Percentiles rank a stretch among this genome's conserved stretches.
Conservation (phyloP, 2,888 invertebrate species). For the Platynereis dumerilii region DNA sequence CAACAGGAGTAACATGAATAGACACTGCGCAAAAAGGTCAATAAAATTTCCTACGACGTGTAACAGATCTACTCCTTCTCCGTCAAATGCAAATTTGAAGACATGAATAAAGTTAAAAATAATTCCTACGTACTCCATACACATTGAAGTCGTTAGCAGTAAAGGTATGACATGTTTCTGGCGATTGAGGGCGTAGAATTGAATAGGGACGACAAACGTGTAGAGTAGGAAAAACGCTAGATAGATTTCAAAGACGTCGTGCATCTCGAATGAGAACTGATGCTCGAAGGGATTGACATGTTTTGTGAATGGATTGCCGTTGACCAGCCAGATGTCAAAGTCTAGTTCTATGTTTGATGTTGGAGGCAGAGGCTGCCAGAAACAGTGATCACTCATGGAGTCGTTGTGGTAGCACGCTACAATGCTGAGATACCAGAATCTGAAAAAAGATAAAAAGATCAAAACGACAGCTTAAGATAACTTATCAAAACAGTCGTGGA, state of each 20-base stretch:
- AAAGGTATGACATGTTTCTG: slow-evolving; percentile 90
- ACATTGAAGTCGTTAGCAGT: slow-evolving; percentile 85
- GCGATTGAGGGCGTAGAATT: slow-evolving; percentile 86
- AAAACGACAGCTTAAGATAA: too few relatives aligned
- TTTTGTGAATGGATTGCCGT: slow-evolving; percentile 90
- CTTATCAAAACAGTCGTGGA: too few relatives aligned
- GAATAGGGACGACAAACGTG: slow-evolving; percentile 83
- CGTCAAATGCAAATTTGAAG: slow-evolving; percentile 88
- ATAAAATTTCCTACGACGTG: slow-evolving; percentile 89
- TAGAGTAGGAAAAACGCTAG: slow-evolving; percentile 86
- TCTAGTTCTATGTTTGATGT: slow-evolving; percentile 65
- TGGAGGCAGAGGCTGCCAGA: slow-evolving; percentile 43
- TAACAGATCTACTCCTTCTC: slow-evolving; percentile 82
- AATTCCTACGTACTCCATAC: slow-evolving; percentile 84
- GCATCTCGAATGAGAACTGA: slow-evolving; percentile 90
- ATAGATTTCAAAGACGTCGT: slow-evolving; percentile 90
- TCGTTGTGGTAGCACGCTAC: slow-evolving; percentile 82
- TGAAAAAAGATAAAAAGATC: too few relatives aligned
- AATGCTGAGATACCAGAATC: slow-evolving; percentile 95
- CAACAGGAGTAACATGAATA: slow-evolving; percentile 90
- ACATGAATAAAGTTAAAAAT: slow-evolving; percentile 87
- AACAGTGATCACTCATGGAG: slow-evolving; percentile 61
- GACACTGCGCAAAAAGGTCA: slow-evolving; percentile 83
- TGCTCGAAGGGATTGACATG: slow-evolving; percentile 80
- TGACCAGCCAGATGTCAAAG: slow-evolving; percentile 95